These are phyloP conservation scores for Oryzias curvinotus DNA, from an alignment of 2,113 vertebrate genomes.

Conservation along the genomic window DNA sequence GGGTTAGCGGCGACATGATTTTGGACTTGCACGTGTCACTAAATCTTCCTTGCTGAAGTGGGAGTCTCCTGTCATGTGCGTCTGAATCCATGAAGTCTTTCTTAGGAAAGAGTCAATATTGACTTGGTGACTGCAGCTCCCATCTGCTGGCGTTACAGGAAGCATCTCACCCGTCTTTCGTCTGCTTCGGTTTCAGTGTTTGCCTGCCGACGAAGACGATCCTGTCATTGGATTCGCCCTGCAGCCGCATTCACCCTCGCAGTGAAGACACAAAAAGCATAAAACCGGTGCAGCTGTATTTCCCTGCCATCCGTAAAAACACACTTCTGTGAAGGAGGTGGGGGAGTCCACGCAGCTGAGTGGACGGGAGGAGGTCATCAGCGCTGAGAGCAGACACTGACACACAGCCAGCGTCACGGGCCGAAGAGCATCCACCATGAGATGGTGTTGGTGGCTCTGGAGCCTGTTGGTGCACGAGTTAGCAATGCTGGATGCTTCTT, in stretches of 20 bases:
- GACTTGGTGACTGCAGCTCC: slow-evolving; percentile 49
- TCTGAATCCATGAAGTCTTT: slow-evolving; percentile 44
- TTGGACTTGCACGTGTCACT: slow-evolving; percentile 51
- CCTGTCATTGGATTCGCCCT: slow-evolving; percentile 48
- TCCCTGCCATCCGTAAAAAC: slow-evolving; percentile 8
- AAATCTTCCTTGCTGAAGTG: slow-evolving; percentile 28
- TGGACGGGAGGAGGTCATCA: slow-evolving; percentile 19
- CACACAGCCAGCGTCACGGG: neutral
- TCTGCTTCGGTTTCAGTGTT: slow-evolving; percentile 15
- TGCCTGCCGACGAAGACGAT: slow-evolving; percentile 42
- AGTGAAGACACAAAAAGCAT: slow-evolving; percentile 26
- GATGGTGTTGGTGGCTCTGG: slow-evolving; percentile 8
- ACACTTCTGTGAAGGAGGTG: slow-evolving; percentile 8
- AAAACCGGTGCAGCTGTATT: neutral
- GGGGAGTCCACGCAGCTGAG: slow-evolving; percentile 4
- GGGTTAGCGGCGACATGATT: slow-evolving; percentile 53
- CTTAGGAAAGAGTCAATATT: slow-evolving; percentile 62
- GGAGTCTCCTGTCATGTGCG: slow-evolving; percentile 26
- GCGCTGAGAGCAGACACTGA: neutral
- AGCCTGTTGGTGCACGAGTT: neutral
- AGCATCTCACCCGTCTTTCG: slow-evolving; percentile 31
- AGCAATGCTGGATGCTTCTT: no score
- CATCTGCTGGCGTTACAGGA: slow-evolving; percentile 49
- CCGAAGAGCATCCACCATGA: neutral
- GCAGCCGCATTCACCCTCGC: slow-evolving; percentile 52